Conservation (phyloP, 64 coral and sea anemone species). For the Pocillopora damicornis region DNA sequence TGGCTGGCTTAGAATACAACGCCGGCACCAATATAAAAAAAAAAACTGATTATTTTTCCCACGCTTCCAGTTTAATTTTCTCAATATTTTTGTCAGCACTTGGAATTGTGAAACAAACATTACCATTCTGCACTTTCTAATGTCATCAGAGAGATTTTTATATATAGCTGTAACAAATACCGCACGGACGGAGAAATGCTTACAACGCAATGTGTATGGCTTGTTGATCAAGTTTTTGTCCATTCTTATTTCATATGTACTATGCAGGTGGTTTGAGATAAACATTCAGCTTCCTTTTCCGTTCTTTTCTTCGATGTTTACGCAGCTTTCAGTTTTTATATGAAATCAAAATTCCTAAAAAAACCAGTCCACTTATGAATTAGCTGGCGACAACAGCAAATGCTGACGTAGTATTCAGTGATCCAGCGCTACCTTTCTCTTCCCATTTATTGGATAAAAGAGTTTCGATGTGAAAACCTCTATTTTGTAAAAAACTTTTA, state of each 20-base stretch:
- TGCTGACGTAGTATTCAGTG: not conserved
- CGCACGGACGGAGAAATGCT: not conserved
- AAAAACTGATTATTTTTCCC: no score
- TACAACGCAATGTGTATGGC: not conserved
- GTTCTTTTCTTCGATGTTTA: not conserved
- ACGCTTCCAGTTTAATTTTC: not conserved
- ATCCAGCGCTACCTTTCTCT: not conserved
- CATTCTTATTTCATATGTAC: not conserved
- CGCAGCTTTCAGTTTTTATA: no score
- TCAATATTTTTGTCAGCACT: not conserved
- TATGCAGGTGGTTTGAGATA: not conserved
- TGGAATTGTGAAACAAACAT: not conserved
- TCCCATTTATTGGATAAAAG: conserved; percentile 32
- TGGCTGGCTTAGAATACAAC: not conserved
- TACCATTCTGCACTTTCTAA: no score
- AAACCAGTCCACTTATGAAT: no score
- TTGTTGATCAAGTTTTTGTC: not conserved
- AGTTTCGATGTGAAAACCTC: conserved; percentile 33
- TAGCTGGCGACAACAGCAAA: not conserved
- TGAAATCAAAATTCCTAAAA: not conserved
- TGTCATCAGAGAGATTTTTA: no score
- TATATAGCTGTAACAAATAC: no score
- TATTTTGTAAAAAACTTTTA: not conserved
- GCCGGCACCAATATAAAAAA: not conserved
- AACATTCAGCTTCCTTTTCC: not conserved